Conservation (phyloP, 1,140 invertebrate species). For the Lysiphlebus fabarum region DNA sequence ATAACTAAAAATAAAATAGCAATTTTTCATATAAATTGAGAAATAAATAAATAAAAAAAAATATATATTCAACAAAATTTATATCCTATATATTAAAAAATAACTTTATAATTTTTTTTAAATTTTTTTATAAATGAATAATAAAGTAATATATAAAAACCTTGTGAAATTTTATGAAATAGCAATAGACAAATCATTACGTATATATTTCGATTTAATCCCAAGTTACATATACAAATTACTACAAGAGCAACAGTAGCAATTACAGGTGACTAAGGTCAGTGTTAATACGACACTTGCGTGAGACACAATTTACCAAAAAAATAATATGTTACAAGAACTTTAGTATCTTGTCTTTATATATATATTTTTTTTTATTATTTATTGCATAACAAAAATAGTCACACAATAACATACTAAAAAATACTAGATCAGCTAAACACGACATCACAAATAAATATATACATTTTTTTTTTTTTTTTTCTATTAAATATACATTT, state of each 20-base stretch:
- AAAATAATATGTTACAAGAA: constrained; percentile 49
- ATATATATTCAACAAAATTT: too few relatives aligned
- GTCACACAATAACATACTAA: constrained; percentile 38
- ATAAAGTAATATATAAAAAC: too few relatives aligned
- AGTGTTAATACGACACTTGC: constrained; percentile 52
- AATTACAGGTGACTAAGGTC: constrained; percentile 55
- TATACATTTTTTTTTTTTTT: neutral
- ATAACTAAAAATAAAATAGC: too few relatives aligned
- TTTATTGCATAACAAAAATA: constrained; percentile 13
- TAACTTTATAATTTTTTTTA: too few relatives aligned
- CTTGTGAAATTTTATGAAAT: too few relatives aligned
- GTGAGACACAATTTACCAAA: constrained; percentile 50
- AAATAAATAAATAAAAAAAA: neutral
- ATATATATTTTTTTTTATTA: constrained; percentile 3
- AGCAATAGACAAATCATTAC: too few relatives aligned
- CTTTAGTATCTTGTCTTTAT: constrained; percentile 28
- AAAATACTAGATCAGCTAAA: neutral
- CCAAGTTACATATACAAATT: too few relatives aligned
- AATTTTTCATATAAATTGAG: neutral
- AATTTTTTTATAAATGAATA: too few relatives aligned
- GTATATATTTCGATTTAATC: too few relatives aligned
- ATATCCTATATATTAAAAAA: too few relatives aligned
- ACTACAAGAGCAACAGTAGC: constrained; percentile 22
- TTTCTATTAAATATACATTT: constrained; percentile 11
- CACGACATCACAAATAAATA: neutral